Evolutionary conservation across 2,888 invertebrate genomes (phyloP).

Genomic region (Lepidochrysops patricia): DNA sequence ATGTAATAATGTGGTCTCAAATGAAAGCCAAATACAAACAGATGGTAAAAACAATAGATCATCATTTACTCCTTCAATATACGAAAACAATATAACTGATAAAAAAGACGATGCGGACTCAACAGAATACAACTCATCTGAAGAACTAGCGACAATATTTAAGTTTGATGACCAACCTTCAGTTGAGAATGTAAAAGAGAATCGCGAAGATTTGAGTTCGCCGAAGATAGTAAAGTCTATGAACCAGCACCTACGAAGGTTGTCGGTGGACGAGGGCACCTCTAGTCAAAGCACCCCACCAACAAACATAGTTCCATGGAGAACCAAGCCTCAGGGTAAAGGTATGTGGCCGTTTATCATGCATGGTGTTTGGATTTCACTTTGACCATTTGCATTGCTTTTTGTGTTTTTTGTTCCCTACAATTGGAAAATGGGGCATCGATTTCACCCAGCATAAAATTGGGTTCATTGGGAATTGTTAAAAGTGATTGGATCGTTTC

Average conservation of each 20-base stretch:
- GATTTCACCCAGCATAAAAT: neutral
- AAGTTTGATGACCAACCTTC: slow-evolving; percentile 49
- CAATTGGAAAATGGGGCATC: neutral
- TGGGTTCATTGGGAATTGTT: neutral
- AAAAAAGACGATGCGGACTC: slow-evolving; percentile 57
- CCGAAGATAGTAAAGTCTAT: slow-evolving; percentile 63
- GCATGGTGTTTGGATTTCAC: slow-evolving; percentile 66
- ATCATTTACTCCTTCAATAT: slow-evolving; percentile 58
- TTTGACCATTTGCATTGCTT: slow-evolving; percentile 51
- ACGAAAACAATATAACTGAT: slow-evolving; percentile 57
- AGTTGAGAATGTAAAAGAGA: slow-evolving; percentile 32
- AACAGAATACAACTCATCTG: slow-evolving; percentile 78
- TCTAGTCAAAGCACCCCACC: slow-evolving; percentile 67
- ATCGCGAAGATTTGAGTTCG: slow-evolving; percentile 57
- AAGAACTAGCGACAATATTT: slow-evolving; percentile 78
- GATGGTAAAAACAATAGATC: slow-evolving; percentile 42
- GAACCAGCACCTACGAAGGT: slow-evolving; percentile 61
- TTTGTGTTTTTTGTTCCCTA: slow-evolving; percentile 17
- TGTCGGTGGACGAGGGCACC: slow-evolving; percentile 52
- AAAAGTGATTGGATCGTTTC: no score
- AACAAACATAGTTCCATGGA: slow-evolving; percentile 64
- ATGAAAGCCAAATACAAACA: slow-evolving; percentile 34
- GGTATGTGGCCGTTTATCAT: slow-evolving; percentile 64
- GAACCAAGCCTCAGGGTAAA: slow-evolving; percentile 63
- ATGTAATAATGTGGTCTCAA: slow-evolving; percentile 39